These are phyloP conservation scores for Pyrgus malvae DNA, from an alignment of 2,888 invertebrate species.

Conservation along the genomic window DNA sequence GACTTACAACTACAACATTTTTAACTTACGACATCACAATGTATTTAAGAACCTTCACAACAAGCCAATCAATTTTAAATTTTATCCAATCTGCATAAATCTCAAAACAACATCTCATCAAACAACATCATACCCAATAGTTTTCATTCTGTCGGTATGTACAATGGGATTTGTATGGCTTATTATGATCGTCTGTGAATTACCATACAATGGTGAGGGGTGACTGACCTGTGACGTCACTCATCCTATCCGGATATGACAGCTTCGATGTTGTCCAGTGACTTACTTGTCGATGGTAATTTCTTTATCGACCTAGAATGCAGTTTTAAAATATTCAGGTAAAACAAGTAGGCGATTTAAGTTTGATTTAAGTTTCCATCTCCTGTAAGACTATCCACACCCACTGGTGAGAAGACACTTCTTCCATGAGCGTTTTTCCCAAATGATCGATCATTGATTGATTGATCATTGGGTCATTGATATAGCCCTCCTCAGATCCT, in stretches of 20 bases:
- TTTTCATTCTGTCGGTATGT: constrained; percentile 9
- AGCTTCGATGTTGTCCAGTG: constrained; percentile 13
- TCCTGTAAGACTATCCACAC: too few species aligned
- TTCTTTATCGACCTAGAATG: neutral
- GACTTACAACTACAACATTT: too few species aligned
- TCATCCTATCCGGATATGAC: constrained; percentile 31
- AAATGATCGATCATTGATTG: too few species aligned
- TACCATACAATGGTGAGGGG: constrained; percentile 43
- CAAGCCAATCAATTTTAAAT: neutral
- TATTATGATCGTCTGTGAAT: constrained; percentile 31
- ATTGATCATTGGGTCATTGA: too few species aligned
- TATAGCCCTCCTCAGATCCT: too few species aligned
- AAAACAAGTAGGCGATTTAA: too few species aligned
- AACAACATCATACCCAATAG: neutral
- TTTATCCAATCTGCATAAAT: constrained; percentile 6
- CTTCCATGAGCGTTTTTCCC: too few species aligned
- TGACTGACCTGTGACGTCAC: constrained; percentile 41
- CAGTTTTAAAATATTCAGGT: too few species aligned
- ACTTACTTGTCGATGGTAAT: constrained; percentile 10
- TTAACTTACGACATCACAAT: too few species aligned
- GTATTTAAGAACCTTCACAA: too few species aligned
- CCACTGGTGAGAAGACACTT: too few species aligned
- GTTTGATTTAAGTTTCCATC: too few species aligned
- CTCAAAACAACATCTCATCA: constrained; percentile 1
- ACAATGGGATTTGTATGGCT: constrained; percentile 27